These are phyloP conservation scores for Drosophila dunni DNA, from an alignment of 1,140 invertebrate species.

Conservation along the genomic window DNA sequence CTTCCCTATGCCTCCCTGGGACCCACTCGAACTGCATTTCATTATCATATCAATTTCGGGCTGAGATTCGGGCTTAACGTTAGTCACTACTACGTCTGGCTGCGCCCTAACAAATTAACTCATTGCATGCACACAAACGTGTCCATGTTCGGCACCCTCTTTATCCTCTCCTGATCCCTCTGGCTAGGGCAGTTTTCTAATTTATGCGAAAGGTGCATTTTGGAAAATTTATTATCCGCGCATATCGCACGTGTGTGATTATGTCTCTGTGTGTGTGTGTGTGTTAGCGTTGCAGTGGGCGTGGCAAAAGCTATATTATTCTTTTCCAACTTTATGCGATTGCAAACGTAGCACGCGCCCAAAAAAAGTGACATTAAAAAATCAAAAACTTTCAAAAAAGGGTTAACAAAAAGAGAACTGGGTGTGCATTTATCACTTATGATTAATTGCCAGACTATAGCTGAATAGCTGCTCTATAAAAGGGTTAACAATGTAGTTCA, in stretches of 20 bases:
- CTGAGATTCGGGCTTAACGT: conserved; percentile 68
- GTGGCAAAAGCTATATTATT: conserved; percentile 63
- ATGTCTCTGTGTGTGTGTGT: conserved; percentile 38
- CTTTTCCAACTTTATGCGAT: conserved; percentile 33
- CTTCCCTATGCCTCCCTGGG: not conserved
- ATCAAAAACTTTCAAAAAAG: conserved; percentile 27
- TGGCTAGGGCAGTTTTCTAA: conserved; percentile 64
- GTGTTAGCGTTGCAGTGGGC: conserved; percentile 53
- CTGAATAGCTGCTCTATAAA: conserved; percentile 5
- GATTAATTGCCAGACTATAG: conserved; percentile 50
- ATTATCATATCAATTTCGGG: conserved; percentile 82
- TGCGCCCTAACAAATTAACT: conserved; percentile 80
- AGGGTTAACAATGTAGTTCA: not conserved
- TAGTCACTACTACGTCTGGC: conserved; percentile 31
- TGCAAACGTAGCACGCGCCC: conserved; percentile 64
- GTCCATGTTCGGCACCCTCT: not conserved
- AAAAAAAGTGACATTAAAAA: conserved; percentile 44
- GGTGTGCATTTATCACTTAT: conserved; percentile 61
- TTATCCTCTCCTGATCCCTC: not conserved
- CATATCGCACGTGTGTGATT: conserved; percentile 16
- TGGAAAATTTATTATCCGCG: conserved; percentile 71
- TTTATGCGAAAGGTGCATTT: conserved; percentile 80
- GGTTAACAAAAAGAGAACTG: conserved; percentile 43
- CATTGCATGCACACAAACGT: conserved; percentile 64
- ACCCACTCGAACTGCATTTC: conserved; percentile 51